These are phyloP conservation scores for Pongo pygmaeus DNA, from an alignment of 2,113 vertebrate genomes.

Conservation along the genomic window DNA sequence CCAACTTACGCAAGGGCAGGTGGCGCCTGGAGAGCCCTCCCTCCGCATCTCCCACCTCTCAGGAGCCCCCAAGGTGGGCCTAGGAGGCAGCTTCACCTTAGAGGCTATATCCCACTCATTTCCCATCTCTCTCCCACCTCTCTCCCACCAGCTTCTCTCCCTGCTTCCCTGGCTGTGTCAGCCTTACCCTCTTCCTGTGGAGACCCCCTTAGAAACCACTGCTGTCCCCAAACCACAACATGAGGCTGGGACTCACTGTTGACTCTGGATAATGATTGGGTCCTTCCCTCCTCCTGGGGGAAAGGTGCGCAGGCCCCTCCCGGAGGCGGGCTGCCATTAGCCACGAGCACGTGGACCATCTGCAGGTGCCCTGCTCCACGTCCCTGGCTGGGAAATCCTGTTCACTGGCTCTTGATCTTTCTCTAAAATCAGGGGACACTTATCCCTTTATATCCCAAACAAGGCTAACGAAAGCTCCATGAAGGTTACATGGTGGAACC, in stretches of 20 bases:
- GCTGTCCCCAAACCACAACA: no score
- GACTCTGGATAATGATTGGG: neutral
- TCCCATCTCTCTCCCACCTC: neutral
- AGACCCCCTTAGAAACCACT: neutral
- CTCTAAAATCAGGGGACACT: neutral
- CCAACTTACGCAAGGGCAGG: neutral
- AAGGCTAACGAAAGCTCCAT: neutral
- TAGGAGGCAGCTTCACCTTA: no score
- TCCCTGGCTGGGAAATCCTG: neutral
- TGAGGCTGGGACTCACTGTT: neutral
- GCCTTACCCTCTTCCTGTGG: neutral
- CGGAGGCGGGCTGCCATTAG: neutral
- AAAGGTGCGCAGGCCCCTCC: neutral
- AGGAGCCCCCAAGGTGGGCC: no score
- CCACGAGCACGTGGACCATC: rapidly evolving
- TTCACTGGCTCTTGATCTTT: neutral
- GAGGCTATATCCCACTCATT: neutral
- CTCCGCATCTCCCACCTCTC: neutral
- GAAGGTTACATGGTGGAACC: neutral
- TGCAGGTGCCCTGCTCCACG: neutral
- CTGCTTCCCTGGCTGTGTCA: neutral
- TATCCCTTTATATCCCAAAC: neutral
- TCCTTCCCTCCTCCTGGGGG: neutral
- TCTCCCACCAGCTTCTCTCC: rapidly evolving
- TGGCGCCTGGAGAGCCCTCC: neutral